Conservation (phyloP, 2,113 vertebrate genomes). For the Cisticola juncidis region DNA sequence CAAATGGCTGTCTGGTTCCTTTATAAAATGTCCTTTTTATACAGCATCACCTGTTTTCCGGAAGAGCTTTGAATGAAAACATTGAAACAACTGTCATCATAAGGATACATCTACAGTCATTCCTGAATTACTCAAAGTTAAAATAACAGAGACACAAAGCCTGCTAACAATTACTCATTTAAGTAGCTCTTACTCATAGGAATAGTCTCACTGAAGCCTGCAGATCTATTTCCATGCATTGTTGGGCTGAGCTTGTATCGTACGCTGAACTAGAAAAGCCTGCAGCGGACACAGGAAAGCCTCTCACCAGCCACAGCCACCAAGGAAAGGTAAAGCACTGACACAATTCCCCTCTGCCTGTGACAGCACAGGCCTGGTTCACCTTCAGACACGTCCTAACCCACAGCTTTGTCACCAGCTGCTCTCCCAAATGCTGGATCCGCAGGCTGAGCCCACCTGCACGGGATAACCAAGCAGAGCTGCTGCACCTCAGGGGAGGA, state of each 20-base stretch:
- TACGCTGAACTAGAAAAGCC: background rate
- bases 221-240: background rate
- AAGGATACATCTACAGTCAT: conserved; percentile 25
- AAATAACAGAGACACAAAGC: conserved; percentile 25
- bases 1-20: background rate
- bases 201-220: background rate
- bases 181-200: conserved; percentile 28
- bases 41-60: conserved; percentile 3
- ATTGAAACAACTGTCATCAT: conserved; percentile 18
- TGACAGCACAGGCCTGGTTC: background rate
- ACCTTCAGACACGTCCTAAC: background rate
- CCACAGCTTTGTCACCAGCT: background rate
- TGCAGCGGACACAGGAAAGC: background rate
- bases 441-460: background rate
- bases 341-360: background rate
- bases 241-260: background rate
- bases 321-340: background rate
- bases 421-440: background rate
- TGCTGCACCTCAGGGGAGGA: background rate
- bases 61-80: conserved; percentile 29
- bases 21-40: conserved; percentile 20
- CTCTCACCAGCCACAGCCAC: background rate
- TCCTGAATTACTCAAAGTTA: conserved; percentile 62
- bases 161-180: conserved; percentile 31
- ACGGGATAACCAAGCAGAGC: rapidly evolving